These are phyloP conservation scores for Xiphorhynchus elegans DNA, from an alignment of 2,113 vertebrate species.

Conservation along the genomic window DNA sequence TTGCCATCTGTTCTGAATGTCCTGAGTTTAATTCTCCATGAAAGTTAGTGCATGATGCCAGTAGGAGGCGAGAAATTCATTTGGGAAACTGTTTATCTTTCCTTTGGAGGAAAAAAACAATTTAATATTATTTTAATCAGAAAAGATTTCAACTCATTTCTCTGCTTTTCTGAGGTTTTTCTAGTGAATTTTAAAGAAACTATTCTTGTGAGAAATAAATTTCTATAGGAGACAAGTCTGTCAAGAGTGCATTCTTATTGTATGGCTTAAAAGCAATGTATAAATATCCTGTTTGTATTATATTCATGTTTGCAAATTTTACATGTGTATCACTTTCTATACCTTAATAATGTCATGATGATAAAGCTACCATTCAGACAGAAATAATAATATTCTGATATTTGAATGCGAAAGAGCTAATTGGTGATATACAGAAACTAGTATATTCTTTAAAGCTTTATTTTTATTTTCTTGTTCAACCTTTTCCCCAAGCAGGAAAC, in stretches of 20 bases:
- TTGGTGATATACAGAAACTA: not conserved
- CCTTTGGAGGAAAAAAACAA: not conserved
- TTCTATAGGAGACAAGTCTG: not conserved
- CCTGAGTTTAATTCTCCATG: constrained; percentile 69
- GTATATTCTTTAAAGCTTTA: not conserved
- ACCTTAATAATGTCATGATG: not conserved
- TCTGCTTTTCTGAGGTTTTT: not conserved
- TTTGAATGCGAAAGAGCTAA: not conserved
- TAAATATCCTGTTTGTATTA: not conserved
- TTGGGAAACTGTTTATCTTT: constrained; percentile 45
- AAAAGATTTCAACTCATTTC: not conserved
- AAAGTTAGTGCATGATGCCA: constrained; percentile 30
- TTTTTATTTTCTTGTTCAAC: not conserved
- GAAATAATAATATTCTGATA: not conserved
- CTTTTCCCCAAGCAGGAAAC: not conserved
- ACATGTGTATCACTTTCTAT: not conserved
- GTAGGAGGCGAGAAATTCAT: constrained; percentile 10
- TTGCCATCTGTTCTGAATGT: constrained; percentile 70
- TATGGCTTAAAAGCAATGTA: not conserved
- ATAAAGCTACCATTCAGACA: not conserved
- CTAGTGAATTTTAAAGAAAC: not conserved
- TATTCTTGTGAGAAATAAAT: not conserved
- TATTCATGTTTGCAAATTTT: not conserved
- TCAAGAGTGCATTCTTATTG: not conserved
- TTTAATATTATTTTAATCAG: constrained; percentile 10